Evolutionary conservation across 2,888 invertebrate genomes (phyloP), one percentile per base, ranked within the genome.

Genomic region (Mythimna impura): DNA sequence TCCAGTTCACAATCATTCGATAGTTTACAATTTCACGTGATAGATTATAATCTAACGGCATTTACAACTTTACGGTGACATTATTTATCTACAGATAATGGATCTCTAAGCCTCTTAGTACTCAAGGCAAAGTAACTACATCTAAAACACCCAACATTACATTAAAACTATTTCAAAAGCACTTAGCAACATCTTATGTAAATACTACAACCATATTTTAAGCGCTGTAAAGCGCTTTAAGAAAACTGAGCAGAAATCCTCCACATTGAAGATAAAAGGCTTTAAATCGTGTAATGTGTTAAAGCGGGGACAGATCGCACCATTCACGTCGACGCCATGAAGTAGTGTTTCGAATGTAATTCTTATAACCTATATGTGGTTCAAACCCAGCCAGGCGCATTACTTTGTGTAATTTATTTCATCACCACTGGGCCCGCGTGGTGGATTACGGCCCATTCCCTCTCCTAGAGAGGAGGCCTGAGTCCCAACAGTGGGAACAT

Each of bases 241-340:
- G 78, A 68, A 70, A 70, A 66, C 76, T 58, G 58, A 57, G 52
- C 22, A 40, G 65, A 66, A 74, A 71, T 70, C 65, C 20, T 40
- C 62, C 50, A 68, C 65, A 55, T 66, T 65, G 25, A 30, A 75
- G 85, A 84, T 84, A 85, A 79, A 82, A 69, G n/a, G 71, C 73
- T 66, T 69, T 74, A 74, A 80, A 83, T 80, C 64, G 71, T 68
- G 80, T 71, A 76, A 78, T 73, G 80, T 71, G 76, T 72, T 80
- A 70, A 55, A 70, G 62, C n/a, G 25, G 57, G 54, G 83, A 80
- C 72, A 86, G 58, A 86, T 86, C 71, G 74, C 74, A 40, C 69
- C 75, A 73, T 86, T 86, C 55, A 55, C n/a, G 66, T 74, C 80
- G 14, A 22, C 30, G 50, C n/a, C 73, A 65, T 73, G 71, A 77